Evolutionary conservation across 35 echinoderm and acorn worm species (phyloP).

Genomic region (Strongylocentrotus purpuratus): DNA sequence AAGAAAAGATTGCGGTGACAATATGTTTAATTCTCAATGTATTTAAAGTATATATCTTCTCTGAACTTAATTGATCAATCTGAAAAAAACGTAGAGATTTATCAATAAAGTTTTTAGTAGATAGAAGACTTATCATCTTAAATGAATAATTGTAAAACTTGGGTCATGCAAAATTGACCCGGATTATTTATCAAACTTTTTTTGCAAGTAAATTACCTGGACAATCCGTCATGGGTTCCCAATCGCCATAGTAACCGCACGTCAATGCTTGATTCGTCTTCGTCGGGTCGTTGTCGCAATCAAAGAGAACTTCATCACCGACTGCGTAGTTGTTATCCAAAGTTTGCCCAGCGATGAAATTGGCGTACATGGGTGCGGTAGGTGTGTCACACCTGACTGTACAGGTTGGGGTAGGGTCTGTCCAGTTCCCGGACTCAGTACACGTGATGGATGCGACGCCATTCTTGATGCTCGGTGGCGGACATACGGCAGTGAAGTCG

Average conservation of each 20-base stretch:
- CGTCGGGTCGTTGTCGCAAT: not conserved
- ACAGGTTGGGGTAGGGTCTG: not conserved
- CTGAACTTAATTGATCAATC: no score
- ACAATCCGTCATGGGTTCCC: not conserved
- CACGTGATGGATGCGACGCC: not conserved
- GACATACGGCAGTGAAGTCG: not conserved
- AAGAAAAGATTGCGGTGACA: no score
- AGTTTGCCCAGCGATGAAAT: not conserved
- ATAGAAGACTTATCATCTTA: no score
- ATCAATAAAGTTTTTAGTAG: no score
- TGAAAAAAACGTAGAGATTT: no score
- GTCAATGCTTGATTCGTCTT: not conserved
- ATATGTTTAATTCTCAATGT: no score
- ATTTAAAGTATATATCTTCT: no score
- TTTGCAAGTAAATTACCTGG: not conserved
- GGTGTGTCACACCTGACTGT: not conserved
- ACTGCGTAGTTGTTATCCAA: not conserved
- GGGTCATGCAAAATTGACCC: no score
- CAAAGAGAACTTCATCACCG: not conserved
- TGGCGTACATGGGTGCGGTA: not conserved
- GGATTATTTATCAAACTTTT: no score
- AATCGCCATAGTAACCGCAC: conserved; percentile 13
- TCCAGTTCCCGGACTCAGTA: not conserved
- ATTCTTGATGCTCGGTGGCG: not conserved
- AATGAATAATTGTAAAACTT: no score